These are phyloP conservation scores for Gallinago solitaria DNA, from an alignment of 2,797 vertebrate species.

Conservation along the genomic window DNA sequence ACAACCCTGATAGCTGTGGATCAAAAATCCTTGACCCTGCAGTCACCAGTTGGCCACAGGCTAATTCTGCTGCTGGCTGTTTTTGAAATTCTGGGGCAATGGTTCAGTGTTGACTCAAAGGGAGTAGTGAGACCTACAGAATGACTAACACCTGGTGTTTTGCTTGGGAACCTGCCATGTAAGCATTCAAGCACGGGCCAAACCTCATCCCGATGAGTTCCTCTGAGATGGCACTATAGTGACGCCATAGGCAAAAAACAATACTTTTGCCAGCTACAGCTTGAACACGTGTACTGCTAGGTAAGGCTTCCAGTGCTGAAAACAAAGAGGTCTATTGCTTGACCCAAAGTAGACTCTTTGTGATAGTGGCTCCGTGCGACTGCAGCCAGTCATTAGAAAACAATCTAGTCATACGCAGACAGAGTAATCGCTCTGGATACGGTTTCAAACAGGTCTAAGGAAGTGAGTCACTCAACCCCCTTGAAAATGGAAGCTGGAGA, in stretches of 20 bases:
- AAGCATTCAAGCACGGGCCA: background rate
- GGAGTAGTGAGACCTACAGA: background rate
- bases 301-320: background rate
- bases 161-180: slow-evolving; percentile 10
- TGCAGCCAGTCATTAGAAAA: slow-evolving; percentile 17
- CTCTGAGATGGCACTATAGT: background rate
- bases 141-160: slow-evolving; percentile 35
- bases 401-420: background rate
- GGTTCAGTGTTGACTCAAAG: background rate
- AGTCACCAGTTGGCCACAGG: background rate
- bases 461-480: slow-evolving; percentile 34
- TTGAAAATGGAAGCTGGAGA: slow-evolving; percentile 51
- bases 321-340: background rate
- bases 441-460: slow-evolving; percentile 44
- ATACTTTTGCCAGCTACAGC: background rate
- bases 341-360: background rate
- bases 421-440: background rate
- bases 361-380: background rate
- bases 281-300: background rate
- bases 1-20: background rate
- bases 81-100: background rate
- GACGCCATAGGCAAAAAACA: background rate
- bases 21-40: background rate
- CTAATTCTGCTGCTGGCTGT: background rate
- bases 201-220: background rate